A percentile compares a stretch with the other conserved stretches of the same genome.
phyloP scores from a whole-genome alignment of 2,888 invertebrate genomes.

The Acronicta psi region DNA sequence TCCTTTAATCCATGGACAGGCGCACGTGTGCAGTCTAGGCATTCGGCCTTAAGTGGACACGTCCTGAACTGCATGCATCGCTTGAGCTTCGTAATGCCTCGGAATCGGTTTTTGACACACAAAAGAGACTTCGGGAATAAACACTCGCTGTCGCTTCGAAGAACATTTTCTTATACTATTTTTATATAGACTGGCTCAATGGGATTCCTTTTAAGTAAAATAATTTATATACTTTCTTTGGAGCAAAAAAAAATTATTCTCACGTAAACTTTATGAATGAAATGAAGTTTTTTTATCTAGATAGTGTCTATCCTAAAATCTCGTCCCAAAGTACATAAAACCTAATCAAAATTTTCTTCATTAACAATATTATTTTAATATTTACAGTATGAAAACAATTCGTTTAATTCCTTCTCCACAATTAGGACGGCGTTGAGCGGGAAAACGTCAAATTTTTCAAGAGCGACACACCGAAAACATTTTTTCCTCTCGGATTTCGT shows the following conservation, averaged over 20 bases:
- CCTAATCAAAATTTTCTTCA: constrained; percentile 23
- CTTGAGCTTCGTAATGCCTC: constrained; percentile 24
- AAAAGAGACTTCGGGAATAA: constrained; percentile 26
- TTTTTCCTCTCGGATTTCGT: constrained; percentile 51
- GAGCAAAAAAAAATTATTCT: too few relatives aligned
- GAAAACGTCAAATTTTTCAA: constrained; percentile 55
- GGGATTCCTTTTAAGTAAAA: too few relatives aligned
- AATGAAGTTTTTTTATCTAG: too few relatives aligned
- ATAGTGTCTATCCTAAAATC: too few relatives aligned
- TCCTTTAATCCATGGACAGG: constrained; percentile 33
- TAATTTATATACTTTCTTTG: too few relatives aligned
- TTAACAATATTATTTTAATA: constrained; percentile 41
- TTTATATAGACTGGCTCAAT: too few relatives aligned
- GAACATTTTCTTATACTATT: too few relatives aligned
- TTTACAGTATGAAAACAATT: constrained; percentile 43
- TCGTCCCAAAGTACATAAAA: not conserved
- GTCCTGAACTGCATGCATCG: constrained; percentile 39
- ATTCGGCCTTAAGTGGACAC: constrained; percentile 49
- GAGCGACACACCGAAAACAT: constrained; percentile 44
- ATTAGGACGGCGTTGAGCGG: constrained; percentile 45
- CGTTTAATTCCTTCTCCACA: constrained; percentile 45
- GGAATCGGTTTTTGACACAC: constrained; percentile 45
- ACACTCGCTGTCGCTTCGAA: not conserved
- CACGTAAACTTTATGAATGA: too few relatives aligned
- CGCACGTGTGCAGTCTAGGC: constrained; percentile 42